Evolutionary conservation across 2,113 vertebrate species (phyloP), one percentile per base, ranked within the genome.

Genomic region (Neogale vison): DNA sequence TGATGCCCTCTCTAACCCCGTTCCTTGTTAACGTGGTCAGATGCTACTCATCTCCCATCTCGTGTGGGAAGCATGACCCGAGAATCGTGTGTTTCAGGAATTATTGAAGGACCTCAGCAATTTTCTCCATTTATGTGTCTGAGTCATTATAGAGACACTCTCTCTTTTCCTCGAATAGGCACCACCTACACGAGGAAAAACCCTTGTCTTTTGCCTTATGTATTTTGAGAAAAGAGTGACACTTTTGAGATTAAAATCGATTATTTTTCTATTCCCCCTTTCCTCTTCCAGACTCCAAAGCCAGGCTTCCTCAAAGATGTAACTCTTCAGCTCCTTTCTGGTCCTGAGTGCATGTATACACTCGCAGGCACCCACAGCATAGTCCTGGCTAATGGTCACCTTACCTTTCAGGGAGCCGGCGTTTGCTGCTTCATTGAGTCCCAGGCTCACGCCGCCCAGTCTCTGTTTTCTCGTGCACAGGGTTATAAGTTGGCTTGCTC

Each of bases 381-480:
- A 34, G 50, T 86, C 34, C 45, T 34, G 61, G 80, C 31, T 59
- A 50, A 1, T 12, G 11, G 23, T 39, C 24, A 7, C 76, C 29
- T 42, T n/a, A 50, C 26, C n/a, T 45, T 95, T 96, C 94, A 52
- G 90, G 4, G 26, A 55, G 18, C 57, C 15, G 42, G 34, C 8
- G 1, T 36, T 7, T 84, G 63, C n/a, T 26, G 39, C 57, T 55
- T 89, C 36, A 14, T 36, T 71, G 39, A 7, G 1, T 55, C 7
- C 47, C 45, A 3, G 11, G 20, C 17, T 45, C 11, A 6, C 12
- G 26, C 36, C 11, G 0, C n/a, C 81, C 61, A 4, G 59, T 55
- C 45, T 98, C 93, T 47, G 7, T 97, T 98, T 98, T 98, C 83
- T 97, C 93, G 96, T 87, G 97, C 92, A 92, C 88, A 96, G 84